Base-by-base conservation (phyloP, 2,797 vertebrate species). In the Lophius americanus region DNA sequence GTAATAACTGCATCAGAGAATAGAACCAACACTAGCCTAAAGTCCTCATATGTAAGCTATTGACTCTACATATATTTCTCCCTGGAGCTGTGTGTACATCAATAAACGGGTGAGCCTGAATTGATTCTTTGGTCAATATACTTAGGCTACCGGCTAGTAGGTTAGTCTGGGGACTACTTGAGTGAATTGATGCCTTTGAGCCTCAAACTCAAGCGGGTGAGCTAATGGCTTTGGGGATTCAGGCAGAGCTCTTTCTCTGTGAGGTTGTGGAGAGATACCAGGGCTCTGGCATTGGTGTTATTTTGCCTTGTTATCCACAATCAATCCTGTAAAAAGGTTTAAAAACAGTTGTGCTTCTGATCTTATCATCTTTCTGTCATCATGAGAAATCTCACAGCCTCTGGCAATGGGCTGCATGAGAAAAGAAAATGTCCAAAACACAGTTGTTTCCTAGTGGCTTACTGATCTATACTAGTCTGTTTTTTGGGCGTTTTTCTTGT, bases 151-250 rank as follows among this genome's bases (percentile, higher is more conserved):
- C 3, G 14, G 73, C 73, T 70, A 58, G 55, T 38, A 77, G 78
- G 70, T 83, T 79, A 66, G 86, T 85, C 76, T 57, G 53, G 87
- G 82, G 76, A 85, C 78, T 79, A 77, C 79, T 90, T 90, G 79
- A 86, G 50, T 63, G 51, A 73, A 79, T 76, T 80, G 72, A 85
- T 63, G 76, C 66, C 60, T 77, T 77, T 73, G 70, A 74, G 70
- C 74, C 58, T 71, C 43, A 63, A 52, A 64, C 56, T 57, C 48
- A 46, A 46, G 51, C 54, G 4, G 35, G 46, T 33, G 72, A 84
- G 75, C 65, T 76, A 72, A 82, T 69, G 56, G 55, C 72, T 75
- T 67, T 66, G 43, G 75, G 82, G 68, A 81, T 75, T 76, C 33
- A 0, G 62, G 56, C 68, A 63, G 41, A 58, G 75, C 50, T 37